These are phyloP conservation scores for Stomatorhinus walkeri DNA, from an alignment of 2,797 vertebrate species.

Conservation along the genomic window DNA sequence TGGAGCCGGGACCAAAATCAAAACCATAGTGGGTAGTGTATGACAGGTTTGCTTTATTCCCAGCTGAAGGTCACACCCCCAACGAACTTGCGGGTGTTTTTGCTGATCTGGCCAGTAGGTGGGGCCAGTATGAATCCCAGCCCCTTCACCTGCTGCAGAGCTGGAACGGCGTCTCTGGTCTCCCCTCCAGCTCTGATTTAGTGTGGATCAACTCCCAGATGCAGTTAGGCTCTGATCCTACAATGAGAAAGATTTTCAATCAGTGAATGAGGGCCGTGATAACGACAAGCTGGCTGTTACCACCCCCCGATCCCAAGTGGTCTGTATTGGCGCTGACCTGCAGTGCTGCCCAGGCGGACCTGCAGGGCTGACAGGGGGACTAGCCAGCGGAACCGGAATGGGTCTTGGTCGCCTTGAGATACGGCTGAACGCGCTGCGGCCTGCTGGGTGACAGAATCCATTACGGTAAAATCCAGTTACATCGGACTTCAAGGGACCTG, in stretches of 20 bases:
- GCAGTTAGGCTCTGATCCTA: conserved; percentile 79
- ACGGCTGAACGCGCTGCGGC: conserved; percentile 61
- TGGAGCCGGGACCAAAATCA: background rate
- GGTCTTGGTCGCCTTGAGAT: conserved; percentile 71
- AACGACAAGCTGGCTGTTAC: background rate
- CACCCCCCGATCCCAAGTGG: background rate
- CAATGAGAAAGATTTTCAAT: background rate
- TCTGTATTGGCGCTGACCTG: conserved; percentile 63
- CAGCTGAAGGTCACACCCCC: background rate
- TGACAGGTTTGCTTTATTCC: background rate
- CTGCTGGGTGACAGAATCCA: conserved; percentile 35
- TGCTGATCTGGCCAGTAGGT: background rate
- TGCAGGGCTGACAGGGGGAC: conserved; percentile 85
- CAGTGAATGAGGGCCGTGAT: background rate
- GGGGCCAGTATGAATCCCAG: background rate
- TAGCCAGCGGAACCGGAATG: conserved; percentile 89
- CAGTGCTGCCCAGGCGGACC: conserved; percentile 70
- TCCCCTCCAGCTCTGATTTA: conserved; percentile 79
- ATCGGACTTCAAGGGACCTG: background rate
- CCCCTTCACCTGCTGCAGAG: conserved; percentile 79
- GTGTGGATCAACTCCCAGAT: conserved; percentile 88
- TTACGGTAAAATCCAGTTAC: background rate
- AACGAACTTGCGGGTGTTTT: background rate
- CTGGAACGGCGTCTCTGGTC: conserved; percentile 85
- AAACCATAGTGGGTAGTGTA: background rate